phyloP scores from a whole-genome alignment of 1,140 invertebrate genomes.

The Cydia pomonella region DNA sequence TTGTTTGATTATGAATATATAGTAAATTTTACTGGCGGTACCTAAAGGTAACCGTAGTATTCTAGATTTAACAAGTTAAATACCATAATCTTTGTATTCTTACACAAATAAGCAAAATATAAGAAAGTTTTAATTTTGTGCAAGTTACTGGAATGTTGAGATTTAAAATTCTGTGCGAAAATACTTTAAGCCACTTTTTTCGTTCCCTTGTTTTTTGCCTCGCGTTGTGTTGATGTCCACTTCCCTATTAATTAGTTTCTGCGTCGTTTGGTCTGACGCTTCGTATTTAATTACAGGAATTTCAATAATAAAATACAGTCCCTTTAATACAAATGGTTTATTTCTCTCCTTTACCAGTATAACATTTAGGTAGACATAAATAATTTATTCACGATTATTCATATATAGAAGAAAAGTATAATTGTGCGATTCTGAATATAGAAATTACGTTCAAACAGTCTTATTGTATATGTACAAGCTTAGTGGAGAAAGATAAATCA shows the following conservation, averaged over 20 bases:
- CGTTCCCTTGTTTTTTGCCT: not conserved
- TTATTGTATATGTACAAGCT: constrained; percentile 45
- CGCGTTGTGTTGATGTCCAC: not conserved
- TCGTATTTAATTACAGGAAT: not conserved
- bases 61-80: too few relatives aligned
- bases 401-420: constrained; percentile 51
- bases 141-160: not conserved
- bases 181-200: not conserved
- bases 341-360: constrained; percentile 47
- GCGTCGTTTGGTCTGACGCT: not conserved
- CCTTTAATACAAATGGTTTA: constrained; percentile 48
- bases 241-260: constrained; percentile 10
- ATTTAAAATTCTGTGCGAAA: not conserved
- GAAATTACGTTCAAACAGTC: constrained; percentile 56
- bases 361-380: constrained; percentile 56
- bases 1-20: too few relatives aligned
- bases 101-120: too few relatives aligned
- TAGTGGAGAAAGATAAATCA: constrained; percentile 21
- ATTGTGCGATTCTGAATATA: constrained; percentile 59
- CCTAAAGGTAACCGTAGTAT: too few relatives aligned
- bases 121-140: not conserved
- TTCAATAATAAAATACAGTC: not conserved
- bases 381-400: constrained; percentile 47
- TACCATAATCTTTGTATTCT: too few relatives aligned
- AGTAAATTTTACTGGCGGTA: too few relatives aligned